A percentile compares a stretch with the other conserved stretches of the same genome.
These are phyloP conservation scores for Vollenhovia emeryi DNA, from an alignment of 1,140 invertebrate genomes.

Conservation along the genomic window DNA sequence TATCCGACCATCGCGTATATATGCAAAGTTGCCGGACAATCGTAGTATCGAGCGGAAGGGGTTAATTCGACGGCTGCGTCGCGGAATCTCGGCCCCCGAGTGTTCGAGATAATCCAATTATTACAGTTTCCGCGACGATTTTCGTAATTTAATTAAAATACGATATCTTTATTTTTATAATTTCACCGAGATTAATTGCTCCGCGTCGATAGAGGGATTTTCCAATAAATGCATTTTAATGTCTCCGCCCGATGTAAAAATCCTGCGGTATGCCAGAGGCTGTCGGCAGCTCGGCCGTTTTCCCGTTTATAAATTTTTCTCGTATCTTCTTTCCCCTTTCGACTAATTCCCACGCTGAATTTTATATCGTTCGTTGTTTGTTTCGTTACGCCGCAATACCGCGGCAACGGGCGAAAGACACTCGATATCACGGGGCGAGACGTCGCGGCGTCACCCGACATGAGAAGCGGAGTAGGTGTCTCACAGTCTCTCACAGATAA, in stretches of 20 bases:
- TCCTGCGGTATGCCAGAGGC: not conserved
- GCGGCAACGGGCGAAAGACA: not conserved
- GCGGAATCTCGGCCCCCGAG: constrained; percentile 16
- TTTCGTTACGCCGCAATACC: not conserved
- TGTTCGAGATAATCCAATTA: constrained; percentile 27
- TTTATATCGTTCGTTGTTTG: not conserved
- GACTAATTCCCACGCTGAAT: not conserved
- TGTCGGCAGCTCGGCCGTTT: not conserved
- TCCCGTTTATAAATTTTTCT: not conserved
- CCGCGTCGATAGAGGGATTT: not conserved
- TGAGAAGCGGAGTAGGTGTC: constrained; percentile 9
- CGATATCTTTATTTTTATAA: constrained; percentile 6
- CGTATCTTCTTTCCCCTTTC: not conserved
- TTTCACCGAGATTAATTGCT: not conserved
- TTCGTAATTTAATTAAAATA: not conserved
- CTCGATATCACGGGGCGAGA: constrained; percentile 27
- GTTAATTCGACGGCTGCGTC: constrained; percentile 15
- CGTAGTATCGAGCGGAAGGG: constrained; percentile 25
- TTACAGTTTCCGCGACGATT: not conserved
- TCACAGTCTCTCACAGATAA: constrained; percentile 26
- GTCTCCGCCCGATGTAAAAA: constrained; percentile 4
- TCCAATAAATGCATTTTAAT: not conserved
- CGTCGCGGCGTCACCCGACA: constrained; percentile 3
- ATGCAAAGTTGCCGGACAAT: not conserved
- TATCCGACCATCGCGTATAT: too few relatives aligned